These are phyloP conservation scores for Pycnomerus fuliginosus DNA, from an alignment of 2,888 invertebrate species.

Conservation along the genomic window DNA sequence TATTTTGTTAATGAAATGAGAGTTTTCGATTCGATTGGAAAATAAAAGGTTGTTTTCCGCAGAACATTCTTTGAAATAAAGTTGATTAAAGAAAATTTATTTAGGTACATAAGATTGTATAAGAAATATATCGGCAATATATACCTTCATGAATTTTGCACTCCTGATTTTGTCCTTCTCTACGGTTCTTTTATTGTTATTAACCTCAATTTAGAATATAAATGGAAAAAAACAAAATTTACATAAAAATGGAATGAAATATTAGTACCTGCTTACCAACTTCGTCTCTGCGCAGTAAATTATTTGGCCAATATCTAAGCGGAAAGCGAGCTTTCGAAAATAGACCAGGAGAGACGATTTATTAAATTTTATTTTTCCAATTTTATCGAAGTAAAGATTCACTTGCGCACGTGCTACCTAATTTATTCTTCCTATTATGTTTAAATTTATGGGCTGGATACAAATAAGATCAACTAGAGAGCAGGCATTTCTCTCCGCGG, in stretches of 20 bases:
- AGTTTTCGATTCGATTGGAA: too few relatives aligned
- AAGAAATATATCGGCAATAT: slow-evolving; percentile 6
- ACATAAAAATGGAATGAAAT: slow-evolving; percentile 13
- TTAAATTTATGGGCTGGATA: slow-evolving; percentile 11
- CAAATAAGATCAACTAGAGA: slow-evolving; percentile 9
- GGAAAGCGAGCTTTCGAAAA: slow-evolving; percentile 9
- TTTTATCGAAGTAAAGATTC: slow-evolving; percentile 12
- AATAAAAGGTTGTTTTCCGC: too few relatives aligned
- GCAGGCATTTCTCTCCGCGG: slow-evolving; percentile 1
- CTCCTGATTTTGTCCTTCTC: too few relatives aligned
- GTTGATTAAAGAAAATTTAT: slow-evolving; percentile 11
- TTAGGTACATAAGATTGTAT: slow-evolving; percentile 4
- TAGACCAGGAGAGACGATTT: slow-evolving; percentile 3
- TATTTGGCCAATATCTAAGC: slow-evolving; percentile 11
- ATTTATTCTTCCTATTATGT: slow-evolving; percentile 10
- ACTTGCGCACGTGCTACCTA: slow-evolving; percentile 12
- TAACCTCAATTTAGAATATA: slow-evolving; percentile 11
- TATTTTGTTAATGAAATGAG: too few relatives aligned
- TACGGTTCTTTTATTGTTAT: slow-evolving; percentile 12
- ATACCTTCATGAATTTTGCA: too few relatives aligned
- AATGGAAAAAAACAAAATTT: slow-evolving; percentile 10
- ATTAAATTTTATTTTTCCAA: slow-evolving; percentile 16
- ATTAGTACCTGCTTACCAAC: slow-evolving; percentile 12
- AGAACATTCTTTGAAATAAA: too few relatives aligned
- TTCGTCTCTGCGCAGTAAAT: slow-evolving; percentile 6